Evolutionary conservation across 2,888 invertebrate genomes (phyloP), one percentile per base, ranked within the genome.

Genomic region (Diachrysia chrysitis): DNA sequence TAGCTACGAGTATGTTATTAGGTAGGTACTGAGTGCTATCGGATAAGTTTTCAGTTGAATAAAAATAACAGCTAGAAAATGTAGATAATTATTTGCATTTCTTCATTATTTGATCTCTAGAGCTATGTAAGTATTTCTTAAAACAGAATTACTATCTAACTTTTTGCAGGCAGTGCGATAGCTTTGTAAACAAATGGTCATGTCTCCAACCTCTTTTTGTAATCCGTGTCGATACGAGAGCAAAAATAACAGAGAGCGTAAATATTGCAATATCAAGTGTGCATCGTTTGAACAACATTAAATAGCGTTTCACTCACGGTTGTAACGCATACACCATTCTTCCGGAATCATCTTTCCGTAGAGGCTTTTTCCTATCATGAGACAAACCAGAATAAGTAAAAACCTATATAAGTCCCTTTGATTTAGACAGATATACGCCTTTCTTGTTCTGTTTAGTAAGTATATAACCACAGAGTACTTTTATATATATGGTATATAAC

Each of bases 231-330:
- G 42, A 42, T 42, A n/a, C 42, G n/a, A 5, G 5, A 37, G 25
- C 5, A 16, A 14, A n/a, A 42, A 42, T 14, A 42, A 42, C n/a
- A n/a, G n/a, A 42, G 42, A 63, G 23, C 51, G 25, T 76, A 29
- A 66, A 58, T 66, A 58, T 42, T 58, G 35, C 46, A 54, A 66
- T 55, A 60, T 46, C 29, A 32, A 63, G 57, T 51, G 57, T 58
- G 53, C 23, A 76, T 72, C 77, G 66, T 74, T 66, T 55, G 48
- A 68, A 67, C n/a, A 56, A 65, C 74, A 78, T 80, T 80, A 78
- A 71, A 80, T 57, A 57, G 58, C 61, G 55, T 80, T 66, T 42
- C 63, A 66, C 65, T 77, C 68, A 66, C 58, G 57, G 57, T 72
- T 70, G 48, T 51, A 19, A 51, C 48, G 21, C 42, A 21, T 19